These are phyloP conservation scores for Tetropium fuscum DNA, from an alignment of 2,888 invertebrate species.

Conservation along the genomic window DNA sequence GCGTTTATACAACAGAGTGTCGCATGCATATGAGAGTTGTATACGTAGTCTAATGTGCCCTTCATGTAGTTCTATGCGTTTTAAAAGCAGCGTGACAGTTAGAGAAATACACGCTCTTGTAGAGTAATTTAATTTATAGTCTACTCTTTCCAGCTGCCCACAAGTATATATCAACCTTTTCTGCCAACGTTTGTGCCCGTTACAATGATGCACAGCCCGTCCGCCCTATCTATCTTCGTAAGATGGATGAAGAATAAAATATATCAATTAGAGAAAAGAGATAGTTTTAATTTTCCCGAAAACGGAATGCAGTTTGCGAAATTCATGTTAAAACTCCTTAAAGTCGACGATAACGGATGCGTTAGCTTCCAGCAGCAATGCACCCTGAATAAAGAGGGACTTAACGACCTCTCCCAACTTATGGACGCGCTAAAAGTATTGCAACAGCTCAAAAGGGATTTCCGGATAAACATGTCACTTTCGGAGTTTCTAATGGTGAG, in stretches of 20 bases:
- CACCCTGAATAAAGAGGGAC: conserved; percentile 27
- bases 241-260: conserved; percentile 54
- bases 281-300: conserved; percentile 57
- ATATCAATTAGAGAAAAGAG: conserved; percentile 48
- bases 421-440: conserved; percentile 43
- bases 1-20: no score
- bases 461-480: conserved; percentile 49
- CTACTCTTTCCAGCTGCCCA: conserved; percentile 47
- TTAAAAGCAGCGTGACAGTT: no score
- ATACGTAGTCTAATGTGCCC: no score
- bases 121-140: no score
- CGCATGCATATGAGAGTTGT: no score
- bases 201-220: conserved; percentile 50
- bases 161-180: conserved; percentile 45
- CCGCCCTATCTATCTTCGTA: conserved; percentile 49
- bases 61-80: no score
- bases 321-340: conserved; percentile 40
- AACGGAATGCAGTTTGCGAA: conserved; percentile 50
- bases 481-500: conserved; percentile 51
- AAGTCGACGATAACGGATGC: conserved; percentile 31
- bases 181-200: conserved; percentile 54
- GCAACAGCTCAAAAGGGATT: conserved; percentile 48
- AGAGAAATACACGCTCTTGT: no score
- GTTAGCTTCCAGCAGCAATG: conserved; percentile 43
- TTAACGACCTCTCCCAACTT: conserved; percentile 31